Conservation (phyloP, 2,797 vertebrate genomes). For the Halcyon badia region DNA sequence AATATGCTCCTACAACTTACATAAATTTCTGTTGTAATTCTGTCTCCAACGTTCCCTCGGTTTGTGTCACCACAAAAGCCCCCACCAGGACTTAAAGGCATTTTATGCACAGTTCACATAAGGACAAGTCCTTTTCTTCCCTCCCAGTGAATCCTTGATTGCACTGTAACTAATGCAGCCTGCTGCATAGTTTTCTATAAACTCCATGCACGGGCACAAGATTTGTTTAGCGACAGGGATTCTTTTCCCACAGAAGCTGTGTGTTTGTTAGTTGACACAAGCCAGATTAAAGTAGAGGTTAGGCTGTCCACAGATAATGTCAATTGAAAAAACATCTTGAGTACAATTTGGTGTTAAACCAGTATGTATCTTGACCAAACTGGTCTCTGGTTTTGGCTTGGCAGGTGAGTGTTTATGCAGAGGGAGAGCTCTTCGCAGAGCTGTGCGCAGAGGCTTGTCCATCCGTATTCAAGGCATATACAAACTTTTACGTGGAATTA, state of each 20-base stretch:
- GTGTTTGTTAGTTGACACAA: slow-evolving; percentile 12
- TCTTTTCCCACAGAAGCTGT: slow-evolving; percentile 22
- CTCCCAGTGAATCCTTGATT: slow-evolving; percentile 29
- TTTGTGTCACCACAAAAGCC: slow-evolving; percentile 27
- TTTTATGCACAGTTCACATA: slow-evolving; percentile 41
- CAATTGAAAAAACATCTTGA: neutral
- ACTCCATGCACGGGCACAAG: neutral
- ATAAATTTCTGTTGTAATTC: slow-evolving; percentile 8
- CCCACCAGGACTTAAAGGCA: slow-evolving; percentile 12
- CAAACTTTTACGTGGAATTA: neutral
- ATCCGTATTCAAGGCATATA: neutral
- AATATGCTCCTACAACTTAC: neutral
- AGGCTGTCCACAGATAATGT: neutral
- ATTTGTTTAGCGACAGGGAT: neutral
- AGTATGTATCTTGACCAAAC: neutral
- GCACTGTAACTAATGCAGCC: slow-evolving; percentile 27
- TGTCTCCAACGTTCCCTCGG: neutral
- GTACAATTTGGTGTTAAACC: neutral
- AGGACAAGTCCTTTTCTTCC: slow-evolving; percentile 50
- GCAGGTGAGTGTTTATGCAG: neutral
- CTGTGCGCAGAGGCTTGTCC: neutral
- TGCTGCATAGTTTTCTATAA: slow-evolving; percentile 48
- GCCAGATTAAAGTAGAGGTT: neutral
- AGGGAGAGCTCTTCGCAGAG: neutral
- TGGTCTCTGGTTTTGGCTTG: neutral